Evolutionary conservation across 2,797 vertebrate genomes (phyloP), one percentile per base, ranked within the genome.

Genomic region (Calcarius lapponicus): DNA sequence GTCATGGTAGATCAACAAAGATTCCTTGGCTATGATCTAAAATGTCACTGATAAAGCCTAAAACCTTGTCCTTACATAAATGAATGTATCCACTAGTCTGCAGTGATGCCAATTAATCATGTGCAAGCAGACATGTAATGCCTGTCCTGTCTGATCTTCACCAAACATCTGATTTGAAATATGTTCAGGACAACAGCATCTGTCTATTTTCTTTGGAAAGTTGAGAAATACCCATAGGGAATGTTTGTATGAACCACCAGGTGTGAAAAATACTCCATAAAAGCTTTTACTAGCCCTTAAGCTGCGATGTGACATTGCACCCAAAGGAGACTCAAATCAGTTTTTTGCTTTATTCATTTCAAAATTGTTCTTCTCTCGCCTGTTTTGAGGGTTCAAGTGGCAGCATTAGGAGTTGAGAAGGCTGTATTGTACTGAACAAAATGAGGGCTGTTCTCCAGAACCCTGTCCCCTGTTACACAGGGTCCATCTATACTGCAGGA

Each of bases 401-500:
- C 94, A 93, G 50, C 1, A 0, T 80, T 81, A 86, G 73, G 92
- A 51, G 65, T 83, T 93, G 62, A 97, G 93, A 96, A 81, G 70
- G 88, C 80, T 85, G 80, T 88, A 93, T 95, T 96, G 94, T 97
- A 31, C 73, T 92, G 90, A 88, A 95, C 95, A 95, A 90, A 95
- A 95, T 93, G 86, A 96, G 78, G 72, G 81, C 89, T 96, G 90
- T 96, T 97, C 90, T 97, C 88, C 50, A 80, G 85, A 95, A n/a
- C 73, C 70, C 56, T 54, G 38, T 86, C 92, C 91, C 42, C 76
- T 93, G 80, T 78, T 84, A 88, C 83, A 92, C 42, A 87, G 71
- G 93, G 67, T 95, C 88, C 84, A 94, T 96, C 94, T 92, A 93
- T 93, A 86, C 67, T 94, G 88, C 82, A 92, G 86, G 32, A 90